phyloP scores from a whole-genome alignment of 2,113 vertebrate species.

The Atlantisia rogersi region DNA sequence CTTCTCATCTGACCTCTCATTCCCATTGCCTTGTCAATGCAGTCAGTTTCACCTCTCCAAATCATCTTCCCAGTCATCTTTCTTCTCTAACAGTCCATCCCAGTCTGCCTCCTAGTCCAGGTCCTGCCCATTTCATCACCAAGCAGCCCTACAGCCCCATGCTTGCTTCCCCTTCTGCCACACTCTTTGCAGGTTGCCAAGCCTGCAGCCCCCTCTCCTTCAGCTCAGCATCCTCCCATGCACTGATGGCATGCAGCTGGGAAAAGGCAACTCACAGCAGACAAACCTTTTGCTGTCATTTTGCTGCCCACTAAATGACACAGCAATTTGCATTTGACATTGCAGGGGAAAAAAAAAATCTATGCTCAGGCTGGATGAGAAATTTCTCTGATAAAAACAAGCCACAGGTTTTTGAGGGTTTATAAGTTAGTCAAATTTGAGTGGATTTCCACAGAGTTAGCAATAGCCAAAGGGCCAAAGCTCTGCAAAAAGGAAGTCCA shows the following conservation, averaged over 20 bases:
- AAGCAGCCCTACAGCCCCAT: not conserved
- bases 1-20: not conserved
- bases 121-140: not conserved
- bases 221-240: not conserved
- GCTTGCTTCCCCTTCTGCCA: not conserved
- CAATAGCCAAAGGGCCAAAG: not conserved
- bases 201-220: accelerated
- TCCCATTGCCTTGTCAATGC: not conserved
- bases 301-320: not conserved
- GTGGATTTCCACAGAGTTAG: not conserved
- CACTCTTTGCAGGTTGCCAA: not conserved
- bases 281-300: not conserved
- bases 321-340: not conserved
- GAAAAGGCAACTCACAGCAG: not conserved
- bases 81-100: not conserved
- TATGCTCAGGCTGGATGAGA: not conserved
- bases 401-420: not conserved
- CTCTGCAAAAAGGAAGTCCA: not conserved
- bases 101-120: not conserved
- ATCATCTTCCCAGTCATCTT: not conserved
- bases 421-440: not conserved
- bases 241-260: not conserved
- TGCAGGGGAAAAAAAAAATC: not conserved
- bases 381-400: not conserved
- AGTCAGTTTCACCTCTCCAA: not conserved